These are phyloP conservation scores for Dinomys branickii DNA, from an alignment of 2,113 vertebrate genomes.

Conservation along the genomic window DNA sequence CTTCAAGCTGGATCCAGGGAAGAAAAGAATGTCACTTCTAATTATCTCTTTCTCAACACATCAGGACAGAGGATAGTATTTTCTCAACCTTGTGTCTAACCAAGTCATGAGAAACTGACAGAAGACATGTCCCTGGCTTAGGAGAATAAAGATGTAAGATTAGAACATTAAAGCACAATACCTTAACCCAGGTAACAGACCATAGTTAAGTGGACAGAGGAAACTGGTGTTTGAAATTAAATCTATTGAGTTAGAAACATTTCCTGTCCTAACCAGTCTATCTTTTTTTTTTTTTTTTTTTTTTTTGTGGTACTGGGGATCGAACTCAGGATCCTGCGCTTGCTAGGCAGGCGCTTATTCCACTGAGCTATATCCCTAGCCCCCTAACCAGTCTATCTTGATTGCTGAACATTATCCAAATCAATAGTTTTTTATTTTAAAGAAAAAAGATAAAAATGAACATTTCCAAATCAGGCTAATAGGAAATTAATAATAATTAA, in stretches of 20 bases:
- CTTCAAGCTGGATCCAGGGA: neutral
- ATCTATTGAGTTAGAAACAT: conserved; percentile 39
- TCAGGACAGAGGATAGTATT: neutral
- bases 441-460: neutral
- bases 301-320: no score
- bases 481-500: neutral
- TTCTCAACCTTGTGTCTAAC: conserved; percentile 29
- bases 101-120: neutral
- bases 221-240: conserved; percentile 53
- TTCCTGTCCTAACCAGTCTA: no score
- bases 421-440: neutral
- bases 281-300: no score
- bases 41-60: conserved; percentile 48
- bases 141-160: conserved; percentile 40
- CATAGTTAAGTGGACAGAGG: neutral
- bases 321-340: no score
- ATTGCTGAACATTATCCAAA: neutral
- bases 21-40: conserved; percentile 4
- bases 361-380: no score
- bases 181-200: neutral
- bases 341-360: no score
- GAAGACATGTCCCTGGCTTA: neutral
- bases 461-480: neutral
- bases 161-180: conserved; percentile 40
- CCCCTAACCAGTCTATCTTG: neutral